These are phyloP conservation scores for Phylloscopus trochilus DNA, from an alignment of 2,113 vertebrate species.

Conservation along the genomic window DNA sequence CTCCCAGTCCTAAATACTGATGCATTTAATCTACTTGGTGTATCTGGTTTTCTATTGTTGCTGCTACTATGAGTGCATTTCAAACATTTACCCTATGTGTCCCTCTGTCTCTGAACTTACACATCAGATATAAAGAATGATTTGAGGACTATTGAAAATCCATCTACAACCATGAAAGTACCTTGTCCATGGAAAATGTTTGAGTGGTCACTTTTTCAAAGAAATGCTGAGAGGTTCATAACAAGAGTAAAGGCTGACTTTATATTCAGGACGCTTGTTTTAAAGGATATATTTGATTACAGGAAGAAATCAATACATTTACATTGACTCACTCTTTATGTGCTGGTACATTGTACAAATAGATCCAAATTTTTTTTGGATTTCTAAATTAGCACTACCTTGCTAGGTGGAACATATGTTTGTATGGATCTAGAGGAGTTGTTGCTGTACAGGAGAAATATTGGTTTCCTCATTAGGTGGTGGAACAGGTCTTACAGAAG, in stretches of 20 bases:
- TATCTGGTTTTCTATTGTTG: not conserved
- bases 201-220: not conserved
- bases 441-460: not conserved
- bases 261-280: not conserved
- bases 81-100: not conserved
- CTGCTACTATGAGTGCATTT: accelerated
- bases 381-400: not conserved
- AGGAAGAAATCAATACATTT: not conserved
- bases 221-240: not conserved
- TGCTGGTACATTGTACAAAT: not conserved
- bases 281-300: not conserved
- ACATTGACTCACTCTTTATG: not conserved
- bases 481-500: not conserved
- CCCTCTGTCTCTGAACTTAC: not conserved
- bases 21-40: not conserved
- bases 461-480: not conserved
- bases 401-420: not conserved
- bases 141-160: not conserved
- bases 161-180: not conserved
- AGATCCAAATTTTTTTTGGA: not conserved
- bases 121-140: not conserved
- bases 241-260: not conserved
- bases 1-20: not conserved
- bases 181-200: not conserved
- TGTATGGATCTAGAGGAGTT: not conserved